These are phyloP conservation scores for Hybos culiciformis DNA, from an alignment of 2,888 invertebrate genomes.

Conservation along the genomic window DNA sequence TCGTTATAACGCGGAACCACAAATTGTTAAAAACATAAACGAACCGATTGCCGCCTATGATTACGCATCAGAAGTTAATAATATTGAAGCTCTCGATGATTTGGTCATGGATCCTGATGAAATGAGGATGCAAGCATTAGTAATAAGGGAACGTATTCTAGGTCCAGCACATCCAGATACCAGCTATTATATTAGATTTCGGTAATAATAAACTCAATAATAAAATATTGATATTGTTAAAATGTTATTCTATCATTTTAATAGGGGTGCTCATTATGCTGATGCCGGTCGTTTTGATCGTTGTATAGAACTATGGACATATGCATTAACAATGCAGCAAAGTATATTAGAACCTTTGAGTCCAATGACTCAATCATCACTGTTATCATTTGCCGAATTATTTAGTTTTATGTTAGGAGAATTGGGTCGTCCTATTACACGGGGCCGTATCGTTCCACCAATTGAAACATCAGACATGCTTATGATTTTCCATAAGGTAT, in stretches of 20 bases:
- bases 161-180: conserved; percentile 93
- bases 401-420: conserved; percentile 91
- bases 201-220: conserved; percentile 18
- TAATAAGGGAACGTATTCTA: conserved; percentile 82
- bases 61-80: conserved; percentile 68
- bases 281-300: conserved; percentile 85
- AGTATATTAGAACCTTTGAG: conserved; percentile 82
- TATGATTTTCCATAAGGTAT: conserved; percentile 68
- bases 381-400: conserved; percentile 88
- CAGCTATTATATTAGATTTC: conserved; percentile 86
- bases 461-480: conserved; percentile 71
- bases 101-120: conserved; percentile 86
- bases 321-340: conserved; percentile 93
- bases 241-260: conserved; percentile 1
- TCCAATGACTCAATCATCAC: conserved; percentile 87
- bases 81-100: conserved; percentile 66
- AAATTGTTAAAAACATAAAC: conserved; percentile 60
- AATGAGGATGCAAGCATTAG: conserved; percentile 89
- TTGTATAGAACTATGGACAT: conserved; percentile 91
- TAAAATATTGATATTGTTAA: conserved; percentile 15
- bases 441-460: conserved; percentile 62
- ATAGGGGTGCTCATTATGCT: conserved; percentile 80
- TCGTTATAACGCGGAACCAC: conserved; percentile 49
- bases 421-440: conserved; percentile 52
- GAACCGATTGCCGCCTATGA: conserved; percentile 78